Evolutionary conservation across 2,797 vertebrate species (phyloP), one percentile per base, ranked within the genome.

Genomic region (Silurus aristotelis): DNA sequence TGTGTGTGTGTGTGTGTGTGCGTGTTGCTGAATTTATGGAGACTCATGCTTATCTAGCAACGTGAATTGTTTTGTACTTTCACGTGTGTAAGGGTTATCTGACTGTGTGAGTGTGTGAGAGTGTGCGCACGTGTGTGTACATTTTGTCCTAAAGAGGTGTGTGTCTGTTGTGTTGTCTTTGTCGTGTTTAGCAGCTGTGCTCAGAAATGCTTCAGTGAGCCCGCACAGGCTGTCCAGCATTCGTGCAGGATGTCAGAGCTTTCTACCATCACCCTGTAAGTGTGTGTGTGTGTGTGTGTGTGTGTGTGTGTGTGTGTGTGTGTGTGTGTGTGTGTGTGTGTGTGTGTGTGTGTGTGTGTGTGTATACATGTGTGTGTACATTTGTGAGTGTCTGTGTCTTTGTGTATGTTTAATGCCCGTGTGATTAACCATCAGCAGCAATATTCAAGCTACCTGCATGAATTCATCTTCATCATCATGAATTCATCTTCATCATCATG

Each of bases 141-240:
- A 88, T 86, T 88, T 73, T 89, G 89, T 88, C 88, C 84, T 89
- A 87, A 90, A 89, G 87, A 86, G 70, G 87, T 90, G 89, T 90
- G 87, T 90, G 89, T 95, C 92, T 93, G 92, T 93, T 94, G 93
- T 96, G 95, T 96, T 96, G 96, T 97, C 96, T 96, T 97, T 98
- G 96, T 98, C 96, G 93, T 94, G 96, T 97, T 96, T 96, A 98
- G 97, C 98, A 99, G 98, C 97, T 99, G 98, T 97, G 97, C 98
- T 96, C 98, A 99, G 98, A 99, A 99, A 98, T 99, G 98, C 97
- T 98, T 98, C 98, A 98, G 97, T 98, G 97, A 97, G 95, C 97
- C 97, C 95, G 96, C 96, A 95, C 97, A 97, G 96, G 96, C 96
- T 96, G 96, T 96, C 94, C 97, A 98, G 95, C 98, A 99, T 96